Evolutionary conservation across 1,140 invertebrate genomes (phyloP).

Genomic region (Holotrichia oblita): DNA sequence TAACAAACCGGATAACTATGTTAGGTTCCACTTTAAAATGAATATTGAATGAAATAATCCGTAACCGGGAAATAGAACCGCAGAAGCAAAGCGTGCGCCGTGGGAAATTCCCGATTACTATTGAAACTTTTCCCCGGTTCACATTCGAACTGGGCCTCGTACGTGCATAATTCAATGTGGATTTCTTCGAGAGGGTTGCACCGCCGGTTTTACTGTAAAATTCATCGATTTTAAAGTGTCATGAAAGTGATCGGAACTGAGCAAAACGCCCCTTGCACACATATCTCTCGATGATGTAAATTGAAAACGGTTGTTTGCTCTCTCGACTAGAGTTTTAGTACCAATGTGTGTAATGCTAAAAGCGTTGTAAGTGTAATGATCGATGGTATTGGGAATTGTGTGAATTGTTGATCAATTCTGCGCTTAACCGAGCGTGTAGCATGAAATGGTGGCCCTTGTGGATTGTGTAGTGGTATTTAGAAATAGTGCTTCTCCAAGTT

Average conservation of each 20-base stretch:
- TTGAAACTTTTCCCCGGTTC: background rate
- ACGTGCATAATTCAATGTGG: background rate
- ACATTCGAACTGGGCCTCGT: background rate
- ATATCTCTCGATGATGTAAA: background rate
- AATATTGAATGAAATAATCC: background rate
- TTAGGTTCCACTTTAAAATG: too few species aligned
- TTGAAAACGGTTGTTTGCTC: background rate
- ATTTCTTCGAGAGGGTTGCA: background rate
- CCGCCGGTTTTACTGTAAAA: background rate
- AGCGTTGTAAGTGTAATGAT: too few species aligned
- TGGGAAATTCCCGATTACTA: background rate
- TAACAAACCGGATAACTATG: too few species aligned
- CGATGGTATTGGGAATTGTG: too few species aligned
- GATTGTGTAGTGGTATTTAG: too few species aligned
- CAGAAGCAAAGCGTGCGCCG: background rate
- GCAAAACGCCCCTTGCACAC: background rate
- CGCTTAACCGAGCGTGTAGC: too few species aligned
- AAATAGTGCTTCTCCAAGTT: too few species aligned
- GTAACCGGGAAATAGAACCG: background rate
- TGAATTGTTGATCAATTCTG: too few species aligned
- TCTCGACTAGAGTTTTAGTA: background rate
- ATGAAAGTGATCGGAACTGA: background rate
- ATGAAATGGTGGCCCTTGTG: too few species aligned
- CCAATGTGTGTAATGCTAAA: background rate
- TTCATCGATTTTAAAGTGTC: slow-evolving; percentile 8